Evolutionary conservation across 2,797 vertebrate genomes (phyloP).

Genomic region (Denticeps clupeoides): DNA sequence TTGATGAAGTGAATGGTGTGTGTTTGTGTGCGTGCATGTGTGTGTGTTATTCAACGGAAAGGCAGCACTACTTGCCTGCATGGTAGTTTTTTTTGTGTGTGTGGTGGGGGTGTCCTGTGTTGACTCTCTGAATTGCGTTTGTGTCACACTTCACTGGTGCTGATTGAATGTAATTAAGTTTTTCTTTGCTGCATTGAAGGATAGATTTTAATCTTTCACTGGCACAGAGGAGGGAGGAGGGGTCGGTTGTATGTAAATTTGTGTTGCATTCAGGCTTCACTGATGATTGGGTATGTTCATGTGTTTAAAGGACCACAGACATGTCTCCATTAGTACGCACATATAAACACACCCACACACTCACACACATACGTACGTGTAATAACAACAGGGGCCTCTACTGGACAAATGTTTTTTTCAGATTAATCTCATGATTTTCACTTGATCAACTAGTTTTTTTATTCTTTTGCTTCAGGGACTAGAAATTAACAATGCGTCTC

Average conservation of each 20-base stretch:
- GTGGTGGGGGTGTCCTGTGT: constrained; percentile 15
- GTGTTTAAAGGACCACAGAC: too few species aligned
- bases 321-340: too few species aligned
- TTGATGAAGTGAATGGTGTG: background rate
- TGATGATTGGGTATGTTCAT: constrained; percentile 21
- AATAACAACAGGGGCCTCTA: too few species aligned
- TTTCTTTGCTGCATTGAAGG: constrained; percentile 35
- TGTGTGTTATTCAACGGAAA: too few species aligned
- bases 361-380: too few species aligned
- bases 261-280: constrained; percentile 17
- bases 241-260: constrained; percentile 8
- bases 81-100: background rate
- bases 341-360: too few species aligned
- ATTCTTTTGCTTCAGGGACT: too few species aligned
- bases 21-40: background rate
- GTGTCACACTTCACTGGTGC: constrained; percentile 32
- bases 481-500: too few species aligned
- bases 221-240: constrained; percentile 5
- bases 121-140: constrained; percentile 39
- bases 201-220: constrained; percentile 28
- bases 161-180: constrained; percentile 55
- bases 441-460: too few species aligned
- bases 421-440: too few species aligned
- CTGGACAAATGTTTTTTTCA: too few species aligned
- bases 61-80: too few species aligned